phyloP scores from a whole-genome alignment of 2,888 invertebrate species.

The Mythimna ferrago region DNA sequence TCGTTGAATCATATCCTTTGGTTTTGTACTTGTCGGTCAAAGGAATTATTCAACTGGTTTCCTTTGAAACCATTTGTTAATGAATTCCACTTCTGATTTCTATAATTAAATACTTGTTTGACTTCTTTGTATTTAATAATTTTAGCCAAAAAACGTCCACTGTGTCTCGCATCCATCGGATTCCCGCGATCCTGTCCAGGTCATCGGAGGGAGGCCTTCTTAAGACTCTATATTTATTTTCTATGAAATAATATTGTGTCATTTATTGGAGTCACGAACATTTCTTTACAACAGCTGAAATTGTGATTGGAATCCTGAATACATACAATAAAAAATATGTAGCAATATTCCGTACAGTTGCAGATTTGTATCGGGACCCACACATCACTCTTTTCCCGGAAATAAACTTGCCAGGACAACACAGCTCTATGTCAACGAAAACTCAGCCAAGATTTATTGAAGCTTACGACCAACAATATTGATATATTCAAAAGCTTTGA shows the following conservation, averaged over 20 bases:
- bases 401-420: slow-evolving; percentile 74
- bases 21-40: slow-evolving; percentile 57
- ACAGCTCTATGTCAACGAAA: slow-evolving; percentile 72
- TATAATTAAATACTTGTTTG: slow-evolving; percentile 6
- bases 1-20: slow-evolving; percentile 66
- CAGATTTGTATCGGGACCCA: slow-evolving; percentile 69
- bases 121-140: background rate
- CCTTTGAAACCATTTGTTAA: slow-evolving; percentile 31
- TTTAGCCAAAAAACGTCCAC: no score
- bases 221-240: background rate
- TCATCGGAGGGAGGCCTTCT: no score
- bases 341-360: slow-evolving; percentile 63
- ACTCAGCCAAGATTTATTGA: slow-evolving; percentile 73
- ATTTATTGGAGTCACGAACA: background rate
- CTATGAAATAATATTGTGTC: background rate
- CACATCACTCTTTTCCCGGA: slow-evolving; percentile 69
- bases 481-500: slow-evolving; percentile 70
- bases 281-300: slow-evolving; percentile 9
- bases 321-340: slow-evolving; percentile 42
- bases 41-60: slow-evolving; percentile 51
- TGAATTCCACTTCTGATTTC: slow-evolving; percentile 7
- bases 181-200: no score
- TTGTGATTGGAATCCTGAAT: slow-evolving; percentile 35
- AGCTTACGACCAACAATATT: slow-evolving; percentile 64
- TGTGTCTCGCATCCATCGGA: no score